These are phyloP conservation scores for Chalcosyrphus nemorum DNA, from an alignment of 2,888 invertebrate genomes.

Conservation along the genomic window DNA sequence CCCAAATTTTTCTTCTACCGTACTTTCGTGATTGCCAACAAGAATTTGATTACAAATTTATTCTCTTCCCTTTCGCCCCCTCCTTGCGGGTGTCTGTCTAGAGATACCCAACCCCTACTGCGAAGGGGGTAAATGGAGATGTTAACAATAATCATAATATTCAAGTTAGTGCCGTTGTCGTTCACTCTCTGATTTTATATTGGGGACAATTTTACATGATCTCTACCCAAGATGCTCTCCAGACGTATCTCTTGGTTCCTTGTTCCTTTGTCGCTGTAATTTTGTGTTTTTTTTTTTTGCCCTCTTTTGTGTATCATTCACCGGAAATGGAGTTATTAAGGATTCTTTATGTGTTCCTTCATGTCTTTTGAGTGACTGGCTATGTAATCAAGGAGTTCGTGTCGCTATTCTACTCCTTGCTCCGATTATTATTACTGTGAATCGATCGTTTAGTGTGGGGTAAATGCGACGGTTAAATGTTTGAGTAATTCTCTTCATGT, in stretches of 20 bases:
- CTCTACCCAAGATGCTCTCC: neutral
- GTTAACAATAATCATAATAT: constrained; percentile 68
- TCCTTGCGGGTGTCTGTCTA: too few relatives aligned
- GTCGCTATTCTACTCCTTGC: neutral
- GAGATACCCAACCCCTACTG: neutral
- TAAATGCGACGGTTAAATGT: neutral
- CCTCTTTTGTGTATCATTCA: constrained; percentile 49
- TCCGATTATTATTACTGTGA: neutral
- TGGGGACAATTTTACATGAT: constrained; percentile 60
- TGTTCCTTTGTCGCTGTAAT: constrained; percentile 9
- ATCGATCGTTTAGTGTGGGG: constrained; percentile 16
- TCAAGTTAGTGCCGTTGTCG: constrained; percentile 55
- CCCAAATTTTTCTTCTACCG: constrained; percentile 34
- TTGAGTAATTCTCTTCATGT: neutral
- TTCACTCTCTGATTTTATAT: constrained; percentile 31
- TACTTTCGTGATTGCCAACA: constrained; percentile 62
- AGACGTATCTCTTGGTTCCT: neutral
- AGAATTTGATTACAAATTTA: constrained; percentile 70
- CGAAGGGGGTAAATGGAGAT: constrained; percentile 57
- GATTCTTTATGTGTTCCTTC: constrained; percentile 35
- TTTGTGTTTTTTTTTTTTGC: too few relatives aligned
- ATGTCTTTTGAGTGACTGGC: constrained; percentile 22
- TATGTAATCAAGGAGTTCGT: neutral
- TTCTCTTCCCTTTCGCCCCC: constrained; percentile 20
- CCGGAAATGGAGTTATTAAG: constrained; percentile 65